Conservation (phyloP, 2,797 vertebrate species). For the Cuculus canorus region DNA sequence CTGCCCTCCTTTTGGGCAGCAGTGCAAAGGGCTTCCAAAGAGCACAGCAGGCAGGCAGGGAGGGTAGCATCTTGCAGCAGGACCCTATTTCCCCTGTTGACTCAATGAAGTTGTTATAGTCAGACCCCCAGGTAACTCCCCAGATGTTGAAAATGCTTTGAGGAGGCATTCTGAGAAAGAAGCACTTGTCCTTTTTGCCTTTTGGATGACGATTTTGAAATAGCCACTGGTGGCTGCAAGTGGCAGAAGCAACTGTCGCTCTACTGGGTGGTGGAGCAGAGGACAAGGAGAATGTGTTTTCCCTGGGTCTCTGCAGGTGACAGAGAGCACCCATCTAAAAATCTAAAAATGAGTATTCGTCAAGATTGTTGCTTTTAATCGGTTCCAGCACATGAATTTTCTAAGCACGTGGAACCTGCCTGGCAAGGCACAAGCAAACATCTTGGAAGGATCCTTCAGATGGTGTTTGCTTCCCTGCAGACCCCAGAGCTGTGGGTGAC, state of each 20-base stretch:
- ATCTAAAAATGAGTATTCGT: not conserved
- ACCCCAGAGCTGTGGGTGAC: no score
- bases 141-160: not conserved
- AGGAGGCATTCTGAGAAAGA: not conserved
- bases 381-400: not conserved
- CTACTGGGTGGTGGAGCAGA: no score
- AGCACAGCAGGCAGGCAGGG: not conserved
- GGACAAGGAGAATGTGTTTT: fast-evolving
- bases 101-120: not conserved
- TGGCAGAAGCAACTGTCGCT: not conserved
- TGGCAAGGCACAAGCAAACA: no score
- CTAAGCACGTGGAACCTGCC: no score
- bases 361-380: not conserved
- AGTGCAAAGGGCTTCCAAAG: not conserved
- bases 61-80: not conserved
- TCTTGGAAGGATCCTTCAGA: no score
- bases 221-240: not conserved
- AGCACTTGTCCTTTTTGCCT: not conserved
- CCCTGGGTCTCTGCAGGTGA: fast-evolving
- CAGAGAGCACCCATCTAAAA: not conserved
- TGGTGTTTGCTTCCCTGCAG: no score
- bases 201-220: not conserved
- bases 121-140: not conserved
- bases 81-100: not conserved
- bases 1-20: not conserved